These are phyloP conservation scores for Cydia strobilella DNA, from an alignment of 1,140 invertebrate genomes.

Conservation along the genomic window DNA sequence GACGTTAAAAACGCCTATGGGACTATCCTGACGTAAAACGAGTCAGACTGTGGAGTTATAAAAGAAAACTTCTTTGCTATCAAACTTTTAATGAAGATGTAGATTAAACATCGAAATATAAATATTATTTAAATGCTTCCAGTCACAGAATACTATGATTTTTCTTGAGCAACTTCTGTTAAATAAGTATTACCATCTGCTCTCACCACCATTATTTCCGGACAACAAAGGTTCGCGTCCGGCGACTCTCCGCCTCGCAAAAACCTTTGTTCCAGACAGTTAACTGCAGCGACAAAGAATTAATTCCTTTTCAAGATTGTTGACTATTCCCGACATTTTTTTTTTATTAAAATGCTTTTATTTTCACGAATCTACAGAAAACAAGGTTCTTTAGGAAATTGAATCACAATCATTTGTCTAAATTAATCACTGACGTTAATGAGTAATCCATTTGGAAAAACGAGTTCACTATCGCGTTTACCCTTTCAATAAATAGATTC, in stretches of 20 bases:
- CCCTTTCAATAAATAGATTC: conserved; percentile 52
- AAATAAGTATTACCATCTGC: conserved; percentile 48
- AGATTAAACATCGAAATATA: not conserved
- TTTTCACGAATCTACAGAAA: not conserved
- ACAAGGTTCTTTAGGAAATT: conserved; percentile 6
- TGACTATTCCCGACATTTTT: not conserved
- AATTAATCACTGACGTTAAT: conserved; percentile 37
- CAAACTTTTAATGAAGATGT: not conserved
- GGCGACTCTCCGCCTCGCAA: conserved; percentile 40
- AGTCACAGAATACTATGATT: conserved; percentile 1
- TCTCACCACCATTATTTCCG: conserved; percentile 48
- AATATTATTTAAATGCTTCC: not conserved
- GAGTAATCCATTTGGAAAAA: conserved; percentile 60
- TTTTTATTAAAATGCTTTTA: conserved; percentile 17
- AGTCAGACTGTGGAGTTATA: not conserved
- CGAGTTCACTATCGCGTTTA: conserved; percentile 60
- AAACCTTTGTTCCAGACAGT: conserved; percentile 63
- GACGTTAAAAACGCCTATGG: not conserved
- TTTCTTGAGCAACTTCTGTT: conserved; percentile 33
- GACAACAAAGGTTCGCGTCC: conserved; percentile 48
- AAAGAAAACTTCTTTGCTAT: not conserved
- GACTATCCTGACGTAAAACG: not conserved
- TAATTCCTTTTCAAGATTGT: conserved; percentile 40
- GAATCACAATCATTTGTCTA: conserved; percentile 36
- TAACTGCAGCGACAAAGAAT: conserved; percentile 55